phyloP scores from a whole-genome alignment of 23 tunicate species.

The Ascidia mentula region DNA sequence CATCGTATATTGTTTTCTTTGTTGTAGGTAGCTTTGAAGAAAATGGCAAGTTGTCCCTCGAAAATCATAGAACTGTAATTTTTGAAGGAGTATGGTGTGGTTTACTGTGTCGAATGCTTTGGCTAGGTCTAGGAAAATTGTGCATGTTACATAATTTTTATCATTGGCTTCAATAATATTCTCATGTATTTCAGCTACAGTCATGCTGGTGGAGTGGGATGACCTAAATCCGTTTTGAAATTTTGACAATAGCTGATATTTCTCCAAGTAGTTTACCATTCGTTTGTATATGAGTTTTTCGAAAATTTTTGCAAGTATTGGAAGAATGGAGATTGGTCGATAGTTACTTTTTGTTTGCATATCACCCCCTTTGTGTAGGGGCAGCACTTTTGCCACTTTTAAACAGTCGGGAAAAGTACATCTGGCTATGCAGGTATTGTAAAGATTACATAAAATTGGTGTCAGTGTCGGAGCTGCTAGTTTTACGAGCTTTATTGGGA shows the following conservation, averaged over 20 bases:
- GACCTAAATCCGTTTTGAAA: conserved; percentile 9
- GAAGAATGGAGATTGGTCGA: not conserved
- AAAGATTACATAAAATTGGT: not conserved
- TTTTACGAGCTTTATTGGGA: not conserved
- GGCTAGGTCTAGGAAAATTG: conserved; percentile 11
- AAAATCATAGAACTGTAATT: conserved; percentile 15
- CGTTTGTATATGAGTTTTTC: conserved; percentile 13
- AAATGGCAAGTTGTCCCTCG: not conserved
- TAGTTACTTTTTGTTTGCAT: not conserved
- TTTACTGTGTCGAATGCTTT: conserved; percentile 17
- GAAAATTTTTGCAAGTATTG: conserved; percentile 10
- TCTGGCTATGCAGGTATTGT: conserved; percentile 3
- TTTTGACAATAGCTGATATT: not conserved
- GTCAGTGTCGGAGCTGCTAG: conserved; percentile 5
- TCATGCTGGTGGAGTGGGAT: not conserved
- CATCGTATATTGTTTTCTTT: conserved; percentile 7
- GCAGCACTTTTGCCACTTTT: conserved; percentile 7
- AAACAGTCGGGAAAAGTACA: not conserved
- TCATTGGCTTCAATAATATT: not conserved
- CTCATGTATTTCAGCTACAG: conserved; percentile 13
- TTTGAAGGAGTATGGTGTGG: conserved; percentile 14
- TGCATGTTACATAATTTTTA: not conserved
- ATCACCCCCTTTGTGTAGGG: not conserved
- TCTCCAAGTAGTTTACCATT: conserved; percentile 7
- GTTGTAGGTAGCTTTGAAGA: not conserved